Evolutionary conservation across 2,113 vertebrate genomes (phyloP), one percentile per base, ranked within the genome.

Genomic region (Columba livia): DNA sequence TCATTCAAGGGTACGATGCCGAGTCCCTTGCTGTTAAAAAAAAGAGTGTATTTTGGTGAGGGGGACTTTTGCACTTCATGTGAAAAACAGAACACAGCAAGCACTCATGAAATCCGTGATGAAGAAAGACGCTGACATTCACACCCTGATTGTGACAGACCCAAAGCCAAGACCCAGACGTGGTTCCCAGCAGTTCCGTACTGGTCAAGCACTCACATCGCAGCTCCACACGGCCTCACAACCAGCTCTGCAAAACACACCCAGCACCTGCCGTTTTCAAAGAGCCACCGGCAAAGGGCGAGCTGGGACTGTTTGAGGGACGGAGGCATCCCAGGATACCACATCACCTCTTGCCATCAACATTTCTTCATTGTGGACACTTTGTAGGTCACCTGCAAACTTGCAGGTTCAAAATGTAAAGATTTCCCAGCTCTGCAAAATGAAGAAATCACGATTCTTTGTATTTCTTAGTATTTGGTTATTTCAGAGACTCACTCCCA

Each of bases 121-220:
- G 54, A 36, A 85, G 8, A 44, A 38, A 25, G 0, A 4, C 0
- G 8, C 44, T 58, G 64, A 60, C 20, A 15, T 58, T 73, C 38
- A 42, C 4, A 86, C 6, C 18, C 18, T 4, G 3, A 12, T 47
- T 21, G 6, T 61, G 42, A 83, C 29, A 88, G 72, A 71, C 36
- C 14, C 47, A 60, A 74, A 86, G 10, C n/a, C 67, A 56, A 86
- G 82, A 12, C 32, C 11, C 31, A 48, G 32, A 11, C 0, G 0
- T 11, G 42, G 29, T 42, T 53, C 57, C 53, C 79, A 69, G 51
- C 26, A 51, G 48, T 15, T 71, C 32, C 20, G 20, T 28, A 15
- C 32, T 57, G 1, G 0, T 10, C 31, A 16, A 65, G 19, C 5
- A 2, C 38, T 69, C 50, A 17, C 62, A 8, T 0, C 17, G 25